Base-by-base conservation (phyloP, 2,113 vertebrate genomes). In the Felis chaus region DNA sequence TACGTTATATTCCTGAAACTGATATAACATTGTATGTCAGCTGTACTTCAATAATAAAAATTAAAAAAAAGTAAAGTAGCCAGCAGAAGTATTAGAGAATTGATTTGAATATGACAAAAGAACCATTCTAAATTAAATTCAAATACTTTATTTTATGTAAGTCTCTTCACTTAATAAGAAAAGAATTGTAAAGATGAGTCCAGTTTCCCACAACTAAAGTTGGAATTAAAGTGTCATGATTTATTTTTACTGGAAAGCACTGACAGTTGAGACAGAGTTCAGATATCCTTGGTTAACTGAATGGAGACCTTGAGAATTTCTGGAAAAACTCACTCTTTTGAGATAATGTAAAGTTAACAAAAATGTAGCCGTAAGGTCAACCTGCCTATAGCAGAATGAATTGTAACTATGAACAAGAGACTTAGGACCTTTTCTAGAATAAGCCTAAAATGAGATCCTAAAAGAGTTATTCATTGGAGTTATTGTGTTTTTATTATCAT, bases 201-300 rank as follows among this genome's bases (percentile, higher is more conserved):
- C 33, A 11, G 92, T 96, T 97, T 91, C 68, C 81, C 82, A 55
- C 36, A 91, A 4, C 45, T 87, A 69, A 89, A 27, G 23, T 94
- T 88, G 33, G 86, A 65, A 55, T 98, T 91, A 85, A 95, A 97
- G 55, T 92, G 71, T 82, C 71, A 29, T 63, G 55, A 85, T 95
- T 96, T 93, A 69, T 96, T 95, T 96, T 97, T 92, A 71, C 86
- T 96, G 41, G 92, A 90, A 87, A 84, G 39, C 63, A 91, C 55
- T 71, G 90, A 96, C 79, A 50, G 45, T 84, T 93, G 95, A 96
- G 88, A 55, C 25, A 78, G 53, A 86, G 31, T 93, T 97, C 45
- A 91, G 71, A 41, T 88, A 61, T 89, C 50, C 96, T 78, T 86
- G 36, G 76, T 87, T 89, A 79, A 73, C n/a, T 80, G 36, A 93